A percentile compares a stretch with the other conserved stretches of the same genome.
Evolutionary conservation across 2,797 vertebrate genomes (phyloP).

Genomic region (Crenuchus spilurus): DNA sequence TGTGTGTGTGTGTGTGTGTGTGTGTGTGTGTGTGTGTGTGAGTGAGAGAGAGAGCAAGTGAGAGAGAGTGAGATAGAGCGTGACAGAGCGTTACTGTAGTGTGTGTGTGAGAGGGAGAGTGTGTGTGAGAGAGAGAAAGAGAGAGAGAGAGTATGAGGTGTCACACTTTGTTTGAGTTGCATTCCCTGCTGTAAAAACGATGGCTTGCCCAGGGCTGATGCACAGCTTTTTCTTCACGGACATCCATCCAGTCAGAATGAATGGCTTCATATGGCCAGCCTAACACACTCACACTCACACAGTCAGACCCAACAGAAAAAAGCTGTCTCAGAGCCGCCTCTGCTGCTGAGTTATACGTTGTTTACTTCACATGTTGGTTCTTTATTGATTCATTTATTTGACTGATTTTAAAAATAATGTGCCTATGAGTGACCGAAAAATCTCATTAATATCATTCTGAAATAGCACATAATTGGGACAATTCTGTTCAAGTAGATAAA

Average conservation of each 20-base stretch:
- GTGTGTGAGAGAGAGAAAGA: not conserved
- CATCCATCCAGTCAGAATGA: slow-evolving; percentile 27
- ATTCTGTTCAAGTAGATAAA: not conserved
- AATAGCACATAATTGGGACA: not conserved
- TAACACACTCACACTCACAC: not conserved
- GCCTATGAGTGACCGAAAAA: not conserved
- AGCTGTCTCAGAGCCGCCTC: not conserved
- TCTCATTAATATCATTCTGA: not conserved
- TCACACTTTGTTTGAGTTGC: slow-evolving; percentile 14
- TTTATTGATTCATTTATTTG: slow-evolving; percentile 10
- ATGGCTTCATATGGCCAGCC: not conserved
- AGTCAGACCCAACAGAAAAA: not conserved
- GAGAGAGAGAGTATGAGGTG: not conserved
- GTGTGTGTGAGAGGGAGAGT: not conserved
- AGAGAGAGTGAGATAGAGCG: not conserved
- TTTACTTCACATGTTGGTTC: not conserved
- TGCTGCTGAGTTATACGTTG: not conserved
- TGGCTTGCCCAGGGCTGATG: slow-evolving; percentile 15
- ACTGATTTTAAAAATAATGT: not conserved
- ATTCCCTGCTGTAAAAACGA: slow-evolving; percentile 20
- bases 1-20: too few relatives aligned
- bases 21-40: too few relatives aligned
- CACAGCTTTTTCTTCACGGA: not conserved
- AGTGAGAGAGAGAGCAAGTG: too few relatives aligned
- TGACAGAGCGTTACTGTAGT: not conserved